A percentile compares a stretch with the other conserved stretches of the same genome.
Evolutionary conservation across 2,888 invertebrate genomes (phyloP).

Genomic region (Liodrosophila aerea): DNA sequence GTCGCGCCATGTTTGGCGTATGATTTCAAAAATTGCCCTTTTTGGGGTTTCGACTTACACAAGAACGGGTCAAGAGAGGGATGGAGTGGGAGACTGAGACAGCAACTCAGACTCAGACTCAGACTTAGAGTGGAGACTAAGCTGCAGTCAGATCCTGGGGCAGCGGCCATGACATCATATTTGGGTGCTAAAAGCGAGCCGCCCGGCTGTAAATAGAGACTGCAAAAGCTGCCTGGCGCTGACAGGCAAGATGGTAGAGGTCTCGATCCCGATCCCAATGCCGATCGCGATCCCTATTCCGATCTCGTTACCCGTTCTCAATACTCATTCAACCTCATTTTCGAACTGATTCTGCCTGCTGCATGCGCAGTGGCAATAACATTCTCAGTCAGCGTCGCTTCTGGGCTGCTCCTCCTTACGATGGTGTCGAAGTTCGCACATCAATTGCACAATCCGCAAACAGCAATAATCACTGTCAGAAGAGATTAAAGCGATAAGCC

Average conservation of each 20-base stretch:
- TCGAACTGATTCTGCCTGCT: slow-evolving; percentile 14
- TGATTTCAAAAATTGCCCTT: slow-evolving; percentile 80
- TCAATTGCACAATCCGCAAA: slow-evolving; percentile 79
- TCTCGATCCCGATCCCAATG: slow-evolving; percentile 45
- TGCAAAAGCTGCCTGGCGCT: slow-evolving; percentile 66
- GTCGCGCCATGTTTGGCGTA: slow-evolving; percentile 79
- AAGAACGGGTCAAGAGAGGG: no score
- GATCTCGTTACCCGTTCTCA: slow-evolving; percentile 1
- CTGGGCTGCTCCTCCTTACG: slow-evolving; percentile 34
- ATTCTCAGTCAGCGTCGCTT: slow-evolving; percentile 7
- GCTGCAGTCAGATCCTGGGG: slow-evolving; percentile 23
- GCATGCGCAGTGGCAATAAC: slow-evolving; percentile 2
- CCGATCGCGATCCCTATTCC: slow-evolving; percentile 13
- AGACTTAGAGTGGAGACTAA: not conserved
- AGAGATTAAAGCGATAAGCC: slow-evolving; percentile 79
- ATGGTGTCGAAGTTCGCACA: slow-evolving; percentile 79
- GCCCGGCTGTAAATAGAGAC: slow-evolving; percentile 76
- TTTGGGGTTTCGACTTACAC: slow-evolving; percentile 78
- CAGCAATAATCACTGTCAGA: slow-evolving; percentile 79
- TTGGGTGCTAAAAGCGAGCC: slow-evolving; percentile 79
- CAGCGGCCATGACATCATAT: slow-evolving; percentile 78
- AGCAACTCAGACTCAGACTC: slow-evolving; percentile 1
- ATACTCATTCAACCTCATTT: not conserved
- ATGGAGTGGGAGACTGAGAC: slow-evolving; percentile 3
- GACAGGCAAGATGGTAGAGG: slow-evolving; percentile 60